A percentile compares a stretch with the other conserved stretches of the same genome.
phyloP scores from a whole-genome alignment of 1,140 invertebrate species.

The Dinoponera quadriceps region DNA sequence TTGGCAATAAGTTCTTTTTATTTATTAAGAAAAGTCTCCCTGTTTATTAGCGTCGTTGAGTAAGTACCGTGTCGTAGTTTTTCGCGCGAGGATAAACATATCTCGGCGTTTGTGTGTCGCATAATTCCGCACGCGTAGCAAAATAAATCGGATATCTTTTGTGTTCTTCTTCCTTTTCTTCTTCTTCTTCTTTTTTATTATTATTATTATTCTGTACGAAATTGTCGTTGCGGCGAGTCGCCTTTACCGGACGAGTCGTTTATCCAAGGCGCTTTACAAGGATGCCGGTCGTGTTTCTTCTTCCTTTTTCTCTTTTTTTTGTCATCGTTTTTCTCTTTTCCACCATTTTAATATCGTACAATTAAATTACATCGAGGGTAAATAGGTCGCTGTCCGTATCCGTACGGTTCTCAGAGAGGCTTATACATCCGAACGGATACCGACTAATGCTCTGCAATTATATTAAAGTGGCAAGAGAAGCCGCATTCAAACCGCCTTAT shows the following conservation, averaged over 20 bases:
- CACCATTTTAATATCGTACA: conserved; percentile 38
- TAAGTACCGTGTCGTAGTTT: conserved; percentile 61
- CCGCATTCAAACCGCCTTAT: conserved; percentile 82
- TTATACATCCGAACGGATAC: conserved; percentile 32
- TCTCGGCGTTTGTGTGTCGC: conserved; percentile 45
- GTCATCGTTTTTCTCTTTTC: no score
- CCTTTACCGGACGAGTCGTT: conserved; percentile 48
- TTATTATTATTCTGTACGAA: conserved; percentile 34
- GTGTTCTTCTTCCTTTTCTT: background rate
- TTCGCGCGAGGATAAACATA: conserved; percentile 54
- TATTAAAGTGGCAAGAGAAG: conserved; percentile 81
- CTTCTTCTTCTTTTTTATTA: no score
- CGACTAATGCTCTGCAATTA: conserved; percentile 49
- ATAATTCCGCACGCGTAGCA: conserved; percentile 57
- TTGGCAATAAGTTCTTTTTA: conserved; percentile 58
- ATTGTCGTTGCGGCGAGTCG: conserved; percentile 53
- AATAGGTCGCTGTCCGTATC: conserved; percentile 51
- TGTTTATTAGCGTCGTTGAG: conserved; percentile 59
- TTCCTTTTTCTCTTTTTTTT: no score
- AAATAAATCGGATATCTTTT: conserved; percentile 54
- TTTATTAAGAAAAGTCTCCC: conserved; percentile 58
- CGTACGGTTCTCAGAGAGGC: conserved; percentile 38
- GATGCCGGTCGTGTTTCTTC: conserved; percentile 22
- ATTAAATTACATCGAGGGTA: conserved; percentile 60
- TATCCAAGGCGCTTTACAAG: conserved; percentile 60